A percentile compares a stretch with the other conserved stretches of the same genome.
Evolutionary conservation across 1,140 invertebrate species (phyloP).

Genomic region (Dryas iulia): DNA sequence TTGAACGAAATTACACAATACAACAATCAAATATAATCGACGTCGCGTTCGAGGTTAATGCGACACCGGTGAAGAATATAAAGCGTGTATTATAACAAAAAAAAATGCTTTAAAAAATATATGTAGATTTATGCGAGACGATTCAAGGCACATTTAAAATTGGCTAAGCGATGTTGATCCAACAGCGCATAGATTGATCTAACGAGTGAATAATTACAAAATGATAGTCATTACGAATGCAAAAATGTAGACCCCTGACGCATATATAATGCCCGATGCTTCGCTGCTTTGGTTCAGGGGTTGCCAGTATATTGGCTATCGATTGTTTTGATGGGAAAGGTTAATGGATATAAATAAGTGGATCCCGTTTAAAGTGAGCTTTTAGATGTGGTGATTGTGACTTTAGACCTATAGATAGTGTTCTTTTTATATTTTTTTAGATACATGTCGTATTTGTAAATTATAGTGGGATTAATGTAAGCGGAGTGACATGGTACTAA

Average conservation of each 20-base stretch:
- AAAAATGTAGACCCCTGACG: slow-evolving; percentile 71
- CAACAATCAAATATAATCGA: slow-evolving; percentile 8
- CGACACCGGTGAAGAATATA: slow-evolving; percentile 36
- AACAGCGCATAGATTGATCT: slow-evolving; percentile 61
- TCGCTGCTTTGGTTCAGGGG: not conserved
- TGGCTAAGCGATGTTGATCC: slow-evolving; percentile 43
- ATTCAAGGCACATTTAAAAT: slow-evolving; percentile 48
- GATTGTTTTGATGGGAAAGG: slow-evolving; percentile 12
- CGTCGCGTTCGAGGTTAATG: slow-evolving; percentile 33
- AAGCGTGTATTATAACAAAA: slow-evolving; percentile 37
- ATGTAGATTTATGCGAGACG: slow-evolving; percentile 51
- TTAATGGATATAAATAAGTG: slow-evolving; percentile 18
- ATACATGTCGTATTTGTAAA: no score
- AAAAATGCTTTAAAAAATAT: slow-evolving; percentile 34
- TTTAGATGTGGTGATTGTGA: not conserved
- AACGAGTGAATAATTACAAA: slow-evolving; percentile 76
- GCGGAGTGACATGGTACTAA: no score
- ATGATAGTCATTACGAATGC: slow-evolving; percentile 75
- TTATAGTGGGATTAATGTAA: no score
- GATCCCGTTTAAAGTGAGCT: not conserved
- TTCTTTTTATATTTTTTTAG: no score
- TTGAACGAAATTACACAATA: slow-evolving; percentile 5
- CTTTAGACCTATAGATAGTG: not conserved
- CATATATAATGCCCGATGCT: slow-evolving; percentile 56
- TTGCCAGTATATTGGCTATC: slow-evolving; percentile 31